These are phyloP conservation scores for Tautogolabrus adspersus DNA, from an alignment of 2,113 vertebrate species.

Conservation along the genomic window DNA sequence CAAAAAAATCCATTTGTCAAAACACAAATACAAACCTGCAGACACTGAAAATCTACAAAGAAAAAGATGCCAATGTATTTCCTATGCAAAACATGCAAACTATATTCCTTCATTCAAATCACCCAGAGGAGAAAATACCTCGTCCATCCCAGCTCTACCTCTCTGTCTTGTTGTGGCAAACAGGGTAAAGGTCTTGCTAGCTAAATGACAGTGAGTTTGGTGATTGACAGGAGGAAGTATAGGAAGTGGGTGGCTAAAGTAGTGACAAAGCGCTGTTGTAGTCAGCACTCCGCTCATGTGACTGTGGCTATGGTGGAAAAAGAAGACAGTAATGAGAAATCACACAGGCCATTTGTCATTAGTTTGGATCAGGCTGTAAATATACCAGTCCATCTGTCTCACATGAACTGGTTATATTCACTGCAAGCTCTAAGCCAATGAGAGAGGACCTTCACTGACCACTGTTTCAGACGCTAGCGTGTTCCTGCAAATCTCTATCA, in stretches of 20 bases:
- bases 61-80: not conserved
- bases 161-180: slow-evolving; percentile 11
- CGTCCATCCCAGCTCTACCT: slow-evolving; percentile 11
- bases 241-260: slow-evolving; percentile 28
- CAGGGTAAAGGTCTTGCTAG: slow-evolving; percentile 39
- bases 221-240: slow-evolving; percentile 41
- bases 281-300: slow-evolving; percentile 44
- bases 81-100: slow-evolving; percentile 55
- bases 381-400: slow-evolving; percentile 57
- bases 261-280: slow-evolving; percentile 17
- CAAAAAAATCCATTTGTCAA: not conserved
- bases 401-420: slow-evolving; percentile 27
- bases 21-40: slow-evolving; percentile 8
- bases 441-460: slow-evolving; percentile 9
- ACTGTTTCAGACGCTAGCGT: slow-evolving; percentile 12
- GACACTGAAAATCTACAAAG: slow-evolving; percentile 11
- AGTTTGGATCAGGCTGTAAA: slow-evolving; percentile 25
- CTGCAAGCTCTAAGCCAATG: slow-evolving; percentile 19
- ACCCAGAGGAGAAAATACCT: slow-evolving; percentile 16
- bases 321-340: slow-evolving; percentile 20
- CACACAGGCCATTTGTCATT: slow-evolving; percentile 17
- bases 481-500: slow-evolving; percentile 9
- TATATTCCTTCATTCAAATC: slow-evolving; percentile 45
- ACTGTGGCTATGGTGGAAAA: not conserved
- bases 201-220: slow-evolving; percentile 16